Evolutionary conservation across 1,140 invertebrate genomes (phyloP).

Genomic region (Caenorhabditis inopinata): DNA sequence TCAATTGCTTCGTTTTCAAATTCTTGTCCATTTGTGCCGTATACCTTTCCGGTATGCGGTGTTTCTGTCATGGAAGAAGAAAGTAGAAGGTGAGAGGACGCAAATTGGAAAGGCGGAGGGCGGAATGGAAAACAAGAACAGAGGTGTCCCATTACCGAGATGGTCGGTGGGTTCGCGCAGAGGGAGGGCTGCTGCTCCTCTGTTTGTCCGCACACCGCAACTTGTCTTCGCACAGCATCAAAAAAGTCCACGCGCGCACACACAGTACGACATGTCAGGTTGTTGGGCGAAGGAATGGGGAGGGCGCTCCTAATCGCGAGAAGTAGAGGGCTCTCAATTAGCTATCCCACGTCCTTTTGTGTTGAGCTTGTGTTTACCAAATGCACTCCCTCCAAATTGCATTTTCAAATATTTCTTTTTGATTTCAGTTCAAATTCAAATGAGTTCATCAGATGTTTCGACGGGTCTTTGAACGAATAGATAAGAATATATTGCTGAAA

Average conservation of each 20-base stretch:
- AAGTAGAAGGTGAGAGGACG: not conserved
- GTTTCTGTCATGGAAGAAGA: not conserved
- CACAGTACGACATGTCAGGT: constrained; percentile 33
- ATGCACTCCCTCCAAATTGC: not conserved
- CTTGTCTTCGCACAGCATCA: constrained; percentile 28
- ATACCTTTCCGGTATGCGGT: not conserved
- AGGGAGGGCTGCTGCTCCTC: constrained; percentile 7
- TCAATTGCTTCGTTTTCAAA: not conserved
- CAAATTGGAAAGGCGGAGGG: not conserved
- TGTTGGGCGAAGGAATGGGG: not conserved
- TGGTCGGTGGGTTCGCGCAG: not conserved
- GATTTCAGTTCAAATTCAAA: too few relatives aligned
- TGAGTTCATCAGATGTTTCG: too few relatives aligned
- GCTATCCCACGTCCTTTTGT: constrained; percentile 31
- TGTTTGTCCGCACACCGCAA: constrained; percentile 33
- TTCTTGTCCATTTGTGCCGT: constrained; percentile 18
- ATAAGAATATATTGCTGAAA: too few relatives aligned
- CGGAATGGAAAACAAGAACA: not conserved
- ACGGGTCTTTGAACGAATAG: too few relatives aligned
- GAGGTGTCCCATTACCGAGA: constrained; percentile 18
- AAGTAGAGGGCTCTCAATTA: constrained; percentile 30
- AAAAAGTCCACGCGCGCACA: constrained; percentile 22
- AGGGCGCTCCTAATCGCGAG: constrained; percentile 30
- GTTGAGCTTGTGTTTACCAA: constrained; percentile 28
- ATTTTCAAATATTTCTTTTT: not conserved